Evolutionary conservation across 2,797 vertebrate species (phyloP).

Genomic region (Distichodus sexfasciatus): DNA sequence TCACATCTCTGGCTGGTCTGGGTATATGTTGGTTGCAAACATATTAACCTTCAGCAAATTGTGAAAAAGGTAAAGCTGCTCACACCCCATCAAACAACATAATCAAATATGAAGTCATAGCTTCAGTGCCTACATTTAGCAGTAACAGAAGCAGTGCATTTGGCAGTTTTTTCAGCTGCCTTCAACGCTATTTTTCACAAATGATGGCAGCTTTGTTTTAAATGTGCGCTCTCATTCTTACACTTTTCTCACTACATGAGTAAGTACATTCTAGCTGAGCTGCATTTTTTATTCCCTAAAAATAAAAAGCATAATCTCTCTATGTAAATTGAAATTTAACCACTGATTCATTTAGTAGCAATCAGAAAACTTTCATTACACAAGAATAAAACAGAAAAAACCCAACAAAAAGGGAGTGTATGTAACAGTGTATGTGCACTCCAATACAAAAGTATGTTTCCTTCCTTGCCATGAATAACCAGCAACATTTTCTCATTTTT

Average conservation of each 20-base stretch:
- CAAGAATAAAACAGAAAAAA: not conserved
- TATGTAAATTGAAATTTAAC: no score
- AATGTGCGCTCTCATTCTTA: not conserved
- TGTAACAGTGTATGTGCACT: not conserved
- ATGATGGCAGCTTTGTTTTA: not conserved
- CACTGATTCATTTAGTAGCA: not conserved
- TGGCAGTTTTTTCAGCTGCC: not conserved
- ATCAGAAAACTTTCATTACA: not conserved
- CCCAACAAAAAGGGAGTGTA: not conserved
- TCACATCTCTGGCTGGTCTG: no score
- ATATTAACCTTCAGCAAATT: no score
- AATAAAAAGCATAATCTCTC: not conserved
- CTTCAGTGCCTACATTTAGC: conserved; percentile 1
- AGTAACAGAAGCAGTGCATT: not conserved
- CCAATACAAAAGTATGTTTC: not conserved
- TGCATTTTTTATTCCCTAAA: not conserved
- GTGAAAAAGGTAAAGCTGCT: no score
- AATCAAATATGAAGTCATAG: no score
- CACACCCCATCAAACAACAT: no score
- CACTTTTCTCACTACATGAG: not conserved
- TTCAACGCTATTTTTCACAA: not conserved
- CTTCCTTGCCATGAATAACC: not conserved
- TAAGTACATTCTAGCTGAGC: not conserved
- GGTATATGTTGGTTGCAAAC: no score
- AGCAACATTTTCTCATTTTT: not conserved